These are phyloP conservation scores for Peromyscus aztecus DNA, from an alignment of 2,797 vertebrate species.

Conservation along the genomic window DNA sequence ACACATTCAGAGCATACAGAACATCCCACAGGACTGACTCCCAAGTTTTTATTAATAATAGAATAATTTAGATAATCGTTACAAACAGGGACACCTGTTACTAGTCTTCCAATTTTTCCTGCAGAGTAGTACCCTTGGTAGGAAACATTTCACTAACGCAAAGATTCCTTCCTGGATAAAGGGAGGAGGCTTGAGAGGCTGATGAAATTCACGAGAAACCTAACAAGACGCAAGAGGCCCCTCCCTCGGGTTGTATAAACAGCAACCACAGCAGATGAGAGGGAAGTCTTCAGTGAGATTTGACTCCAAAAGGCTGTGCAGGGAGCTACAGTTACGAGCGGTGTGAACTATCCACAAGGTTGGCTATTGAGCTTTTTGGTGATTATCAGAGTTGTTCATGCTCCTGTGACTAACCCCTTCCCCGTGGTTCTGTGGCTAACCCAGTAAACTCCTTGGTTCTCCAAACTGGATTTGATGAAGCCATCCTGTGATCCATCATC, in stretches of 20 bases:
- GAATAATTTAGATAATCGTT: neutral
- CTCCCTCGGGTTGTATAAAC: neutral
- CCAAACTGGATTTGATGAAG: neutral
- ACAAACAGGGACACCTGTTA: neutral
- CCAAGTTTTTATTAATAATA: neutral
- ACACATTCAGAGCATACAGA: too few species aligned
- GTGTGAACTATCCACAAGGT: neutral
- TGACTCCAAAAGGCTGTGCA: accelerated
- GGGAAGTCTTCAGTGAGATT: neutral
- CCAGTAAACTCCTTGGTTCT: neutral
- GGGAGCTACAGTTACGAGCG: neutral
- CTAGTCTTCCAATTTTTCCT: neutral
- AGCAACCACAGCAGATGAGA: neutral
- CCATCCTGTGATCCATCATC: neutral
- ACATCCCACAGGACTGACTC: too few species aligned
- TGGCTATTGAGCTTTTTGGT: neutral
- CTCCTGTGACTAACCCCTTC: neutral
- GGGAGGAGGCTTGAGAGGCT: neutral
- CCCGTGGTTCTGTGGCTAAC: neutral
- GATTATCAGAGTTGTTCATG: neutral
- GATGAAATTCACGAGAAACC: neutral
- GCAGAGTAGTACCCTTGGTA: neutral
- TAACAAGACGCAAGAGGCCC: neutral
- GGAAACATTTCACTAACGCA: neutral
- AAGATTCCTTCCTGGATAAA: neutral